Base-by-base conservation (phyloP, 2,113 vertebrate genomes). In the Tachysurus fulvidraco region DNA sequence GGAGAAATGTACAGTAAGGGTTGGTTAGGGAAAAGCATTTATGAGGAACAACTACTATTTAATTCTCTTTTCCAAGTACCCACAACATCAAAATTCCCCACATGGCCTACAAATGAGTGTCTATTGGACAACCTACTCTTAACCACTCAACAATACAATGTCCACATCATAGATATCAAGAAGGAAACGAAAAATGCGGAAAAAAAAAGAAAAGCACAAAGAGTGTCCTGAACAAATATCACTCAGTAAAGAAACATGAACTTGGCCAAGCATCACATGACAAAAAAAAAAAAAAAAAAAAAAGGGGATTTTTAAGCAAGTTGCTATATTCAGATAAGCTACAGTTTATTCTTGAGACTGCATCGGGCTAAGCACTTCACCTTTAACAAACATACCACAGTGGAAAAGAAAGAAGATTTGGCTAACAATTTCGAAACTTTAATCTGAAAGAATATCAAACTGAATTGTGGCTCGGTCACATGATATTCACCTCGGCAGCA, bases 301-400 rank as follows among this genome's bases (percentile, higher is more conserved):
- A n/a, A 76, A 19, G 55, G 65, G 71, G n/a, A 11, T 76, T 59
- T 84, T 78, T 54, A 76, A 85, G 83, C 69, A 46, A 84, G 25
- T 30, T 0, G 21, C 28, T 28, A 28, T 28, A 30, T 25, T 13
- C 59, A 52, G 83, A 85, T 62, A 77, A 85, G 69, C 69, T 36
- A 5, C 1, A 12, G 19, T 52, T 14, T 76, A 25, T n/a, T 52
- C 69, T 10, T 50, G 23, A 77, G 44, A n/a, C 44, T 25, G 5
- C 28, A 46, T 77, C 19, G 50, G 50, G 3, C 84, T 78, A 19
- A 41, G 73, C 59, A 64, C 5, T 62, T 64, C 57, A 85, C 16
- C 25, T 62, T 64, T 65, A 64, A 52, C 65, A 55, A 3, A 14
- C 11, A 9, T 13, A 50, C 2, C 28, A 11, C 44, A 76, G 44